phyloP scores from a whole-genome alignment of 2,888 invertebrate species.

The Napeogenes inachia region DNA sequence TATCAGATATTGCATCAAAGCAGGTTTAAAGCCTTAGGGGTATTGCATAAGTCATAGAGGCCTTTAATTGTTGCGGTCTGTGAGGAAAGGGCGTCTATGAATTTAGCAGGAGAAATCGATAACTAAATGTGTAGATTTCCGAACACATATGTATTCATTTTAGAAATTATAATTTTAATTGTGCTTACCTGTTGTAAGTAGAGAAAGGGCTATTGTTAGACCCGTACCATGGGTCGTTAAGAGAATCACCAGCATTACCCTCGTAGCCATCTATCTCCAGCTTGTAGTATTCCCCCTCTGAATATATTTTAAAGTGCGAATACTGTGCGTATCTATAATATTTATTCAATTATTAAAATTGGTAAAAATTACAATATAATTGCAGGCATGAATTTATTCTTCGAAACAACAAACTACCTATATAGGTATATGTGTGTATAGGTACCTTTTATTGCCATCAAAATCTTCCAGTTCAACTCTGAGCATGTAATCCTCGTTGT shows the following conservation, averaged over 20 bases:
- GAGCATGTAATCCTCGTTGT: slow-evolving; percentile 92
- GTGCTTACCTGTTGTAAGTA: slow-evolving; percentile 87
- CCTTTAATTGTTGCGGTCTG: slow-evolving; percentile 1
- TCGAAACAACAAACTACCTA: background rate
- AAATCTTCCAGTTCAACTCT: slow-evolving; percentile 94
- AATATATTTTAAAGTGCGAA: slow-evolving; percentile 94
- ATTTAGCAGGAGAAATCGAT: slow-evolving; percentile 2
- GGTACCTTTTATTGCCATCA: slow-evolving; percentile 92
- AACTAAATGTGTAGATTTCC: background rate
- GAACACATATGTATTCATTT: too few relatives aligned
- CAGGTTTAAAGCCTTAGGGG: slow-evolving; percentile 14
- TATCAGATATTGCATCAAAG: slow-evolving; percentile 12
- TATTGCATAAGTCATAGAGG: slow-evolving; percentile 11
- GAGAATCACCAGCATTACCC: slow-evolving; percentile 92
- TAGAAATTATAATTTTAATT: too few relatives aligned
- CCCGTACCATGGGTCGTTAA: slow-evolving; percentile 96
- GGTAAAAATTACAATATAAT: background rate
- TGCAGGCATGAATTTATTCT: background rate
- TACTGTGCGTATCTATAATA: slow-evolving; percentile 88
- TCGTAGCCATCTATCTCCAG: slow-evolving; percentile 94
- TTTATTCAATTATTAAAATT: background rate
- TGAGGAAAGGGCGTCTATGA: slow-evolving; percentile 4
- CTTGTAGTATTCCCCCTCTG: slow-evolving; percentile 94
- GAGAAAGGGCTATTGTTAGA: slow-evolving; percentile 96
- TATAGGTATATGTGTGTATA: background rate